phyloP scores from a whole-genome alignment of 2,797 vertebrate genomes.

The Enteromius thamalakanensis region DNA sequence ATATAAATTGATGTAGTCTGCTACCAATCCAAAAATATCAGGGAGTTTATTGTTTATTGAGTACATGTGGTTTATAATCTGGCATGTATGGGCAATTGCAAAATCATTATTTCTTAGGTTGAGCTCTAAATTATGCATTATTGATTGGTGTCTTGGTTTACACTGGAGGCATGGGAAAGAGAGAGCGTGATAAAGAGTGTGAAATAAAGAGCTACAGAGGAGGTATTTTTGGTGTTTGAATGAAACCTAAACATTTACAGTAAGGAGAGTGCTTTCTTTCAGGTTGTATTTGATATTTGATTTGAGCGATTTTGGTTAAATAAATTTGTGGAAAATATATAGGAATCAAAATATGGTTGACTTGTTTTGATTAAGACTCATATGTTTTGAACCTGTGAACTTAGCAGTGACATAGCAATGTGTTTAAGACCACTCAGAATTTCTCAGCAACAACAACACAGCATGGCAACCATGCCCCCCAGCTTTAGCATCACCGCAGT shows the following conservation, averaged over 20 bases:
- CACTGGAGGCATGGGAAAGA: neutral
- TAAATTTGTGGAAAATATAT: neutral
- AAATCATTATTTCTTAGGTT: slow-evolving; percentile 33
- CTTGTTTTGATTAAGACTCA: neutral
- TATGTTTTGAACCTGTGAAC: neutral
- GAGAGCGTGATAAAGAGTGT: neutral
- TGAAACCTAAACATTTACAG: neutral
- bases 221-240: neutral
- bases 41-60: slow-evolving; percentile 28
- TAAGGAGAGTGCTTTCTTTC: neutral
- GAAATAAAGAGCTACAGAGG: neutral
- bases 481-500: neutral
- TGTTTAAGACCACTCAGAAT: neutral
- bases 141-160: slow-evolving; percentile 33
- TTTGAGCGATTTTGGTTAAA: neutral
- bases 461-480: neutral
- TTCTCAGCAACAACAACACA: neutral
- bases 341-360: neutral
- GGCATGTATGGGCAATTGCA: slow-evolving; percentile 16
- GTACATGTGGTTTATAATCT: slow-evolving; percentile 11
- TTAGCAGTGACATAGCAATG: neutral
- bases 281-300: neutral
- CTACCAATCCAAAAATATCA: slow-evolving; percentile 11
- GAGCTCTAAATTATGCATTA: slow-evolving; percentile 37
- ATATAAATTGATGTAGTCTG: neutral